Evolutionary conservation across 2,888 invertebrate genomes (phyloP), one percentile per base, ranked within the genome.

Genomic region (Onchidella celtica): DNA sequence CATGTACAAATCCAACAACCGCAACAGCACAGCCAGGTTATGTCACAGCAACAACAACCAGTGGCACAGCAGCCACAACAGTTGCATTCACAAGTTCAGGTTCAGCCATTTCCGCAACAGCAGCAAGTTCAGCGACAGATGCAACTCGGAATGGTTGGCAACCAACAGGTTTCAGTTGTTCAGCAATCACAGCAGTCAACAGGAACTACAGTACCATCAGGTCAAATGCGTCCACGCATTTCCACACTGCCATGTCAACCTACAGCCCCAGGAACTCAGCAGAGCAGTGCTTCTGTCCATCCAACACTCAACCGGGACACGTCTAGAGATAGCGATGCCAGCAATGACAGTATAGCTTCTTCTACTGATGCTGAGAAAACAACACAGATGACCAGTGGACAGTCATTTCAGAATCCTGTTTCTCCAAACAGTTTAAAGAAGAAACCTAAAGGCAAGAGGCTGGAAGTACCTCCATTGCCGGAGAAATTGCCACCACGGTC

Each of bases 291-390:
- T 1, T 55, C 32, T 24, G 72, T 61, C 32, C 34, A 66, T 24
- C 77, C 77, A n/a, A 55, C 57, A 11, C 72, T 83, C 32, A 78
- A 88, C 6, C 88, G 88, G n/a, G 88, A 88, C 78, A 81, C 86
- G 69, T 86, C 88, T 24, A 83, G 87, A 68, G 90, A 90, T 73
- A 85, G 88, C 79, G 90, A 90, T 65, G 77, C 88, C 24, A 89
- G 90, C 83, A 89, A 87, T 85, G 89, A 90, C 85, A 90, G 89
- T 81, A 86, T 88, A 61, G 86, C 87, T 61, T 88, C 89, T 61
- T 87, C 89, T 57, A 85, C 86, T 24, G 86, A 85, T 24, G 87
- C 55, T 34, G 77, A 77, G 36, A 77, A 36, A n/a, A 29, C 65
- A 14, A 3, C 29, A 11, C 73, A 61, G 24, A 34, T 36, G 38